These are phyloP conservation scores for Vespertilio murinus DNA, from an alignment of 2,797 vertebrate species.

Conservation along the genomic window DNA sequence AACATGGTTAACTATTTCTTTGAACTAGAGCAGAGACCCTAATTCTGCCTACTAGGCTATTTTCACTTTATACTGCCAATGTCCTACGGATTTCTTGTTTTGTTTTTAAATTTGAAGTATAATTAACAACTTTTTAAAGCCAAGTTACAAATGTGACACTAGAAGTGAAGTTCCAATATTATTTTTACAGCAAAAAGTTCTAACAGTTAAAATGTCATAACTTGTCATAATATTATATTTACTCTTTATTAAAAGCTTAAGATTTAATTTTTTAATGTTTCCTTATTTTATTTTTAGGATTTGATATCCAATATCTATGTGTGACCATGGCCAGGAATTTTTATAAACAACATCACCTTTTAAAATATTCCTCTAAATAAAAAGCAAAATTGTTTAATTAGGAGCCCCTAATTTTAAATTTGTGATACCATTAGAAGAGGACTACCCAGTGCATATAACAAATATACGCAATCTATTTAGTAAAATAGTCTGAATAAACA, in stretches of 20 bases:
- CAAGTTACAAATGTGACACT: not conserved
- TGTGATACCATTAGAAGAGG: not conserved
- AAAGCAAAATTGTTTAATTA: not conserved
- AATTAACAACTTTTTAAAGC: not conserved
- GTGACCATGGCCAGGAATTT: not conserved
- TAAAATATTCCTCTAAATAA: not conserved
- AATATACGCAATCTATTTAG: conserved; percentile 1
- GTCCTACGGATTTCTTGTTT: not conserved
- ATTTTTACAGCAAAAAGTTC: not conserved
- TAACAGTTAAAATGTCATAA: not conserved
- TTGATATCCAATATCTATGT: not conserved
- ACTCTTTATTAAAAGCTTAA: not conserved
- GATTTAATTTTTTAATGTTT: not conserved
- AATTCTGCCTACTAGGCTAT: not conserved
- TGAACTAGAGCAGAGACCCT: not conserved
- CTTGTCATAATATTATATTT: not conserved
- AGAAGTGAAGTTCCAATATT: not conserved
- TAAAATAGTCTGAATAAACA: not conserved
- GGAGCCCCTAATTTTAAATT: not conserved
- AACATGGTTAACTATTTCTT: not conserved
- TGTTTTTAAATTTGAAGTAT: not conserved
- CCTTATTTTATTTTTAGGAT: not conserved
- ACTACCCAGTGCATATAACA: not conserved
- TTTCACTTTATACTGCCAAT: not conserved
- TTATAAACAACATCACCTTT: not conserved